A percentile compares a stretch with the other conserved stretches of the same genome.
phyloP scores from a whole-genome alignment of 35 echinoderm and acorn worm genomes.

The Ophioderma brevispina region DNA sequence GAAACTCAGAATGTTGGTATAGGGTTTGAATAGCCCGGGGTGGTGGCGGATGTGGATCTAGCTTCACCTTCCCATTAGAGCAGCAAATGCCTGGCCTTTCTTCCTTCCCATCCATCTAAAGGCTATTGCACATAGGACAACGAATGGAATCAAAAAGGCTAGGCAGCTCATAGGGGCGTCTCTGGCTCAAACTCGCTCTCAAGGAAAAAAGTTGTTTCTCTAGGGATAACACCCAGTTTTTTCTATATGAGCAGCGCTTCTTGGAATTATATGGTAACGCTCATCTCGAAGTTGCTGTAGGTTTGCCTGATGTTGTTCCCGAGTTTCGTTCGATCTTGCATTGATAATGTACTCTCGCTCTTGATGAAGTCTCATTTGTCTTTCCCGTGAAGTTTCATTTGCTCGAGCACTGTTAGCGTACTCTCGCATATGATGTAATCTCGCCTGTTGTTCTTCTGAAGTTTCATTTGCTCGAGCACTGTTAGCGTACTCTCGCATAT shows the following conservation, averaged over 20 bases:
- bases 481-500: too few species aligned
- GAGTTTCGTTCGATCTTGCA: too few species aligned
- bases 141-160: background rate
- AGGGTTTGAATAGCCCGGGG: background rate
- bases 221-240: background rate
- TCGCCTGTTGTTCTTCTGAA: too few species aligned
- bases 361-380: too few species aligned
- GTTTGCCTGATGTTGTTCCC: too few species aligned
- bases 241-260: background rate
- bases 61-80: background rate
- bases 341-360: too few species aligned
- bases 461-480: too few species aligned
- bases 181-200: background rate
- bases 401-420: too few species aligned
- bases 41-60: background rate
- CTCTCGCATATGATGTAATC: too few species aligned
- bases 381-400: too few species aligned
- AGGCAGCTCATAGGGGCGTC: too few species aligned
- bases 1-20: background rate
- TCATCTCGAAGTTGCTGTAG: background rate
- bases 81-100: background rate
- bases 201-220: background rate
- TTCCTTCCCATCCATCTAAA: conserved; percentile 2
- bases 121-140: background rate
- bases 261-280: background rate